These are phyloP conservation scores for Hydraecia micacea DNA, from an alignment of 2,888 invertebrate genomes.

Conservation along the genomic window DNA sequence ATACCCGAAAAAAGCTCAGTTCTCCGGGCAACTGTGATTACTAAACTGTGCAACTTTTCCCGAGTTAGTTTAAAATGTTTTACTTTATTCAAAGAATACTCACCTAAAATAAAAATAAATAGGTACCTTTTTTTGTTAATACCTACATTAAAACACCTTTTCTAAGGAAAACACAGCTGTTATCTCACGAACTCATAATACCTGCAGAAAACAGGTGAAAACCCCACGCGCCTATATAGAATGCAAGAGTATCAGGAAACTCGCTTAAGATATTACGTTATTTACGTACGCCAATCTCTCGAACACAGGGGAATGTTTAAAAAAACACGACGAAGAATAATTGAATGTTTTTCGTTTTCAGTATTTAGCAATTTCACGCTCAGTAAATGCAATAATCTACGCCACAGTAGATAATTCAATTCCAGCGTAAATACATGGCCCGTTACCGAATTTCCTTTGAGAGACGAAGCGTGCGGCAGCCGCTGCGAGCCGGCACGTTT, in stretches of 20 bases:
- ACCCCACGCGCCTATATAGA: conserved; percentile 14
- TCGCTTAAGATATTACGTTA: conserved; percentile 51
- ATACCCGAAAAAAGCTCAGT: background rate
- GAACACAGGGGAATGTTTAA: conserved; percentile 51
- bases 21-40: background rate
- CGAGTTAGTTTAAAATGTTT: background rate
- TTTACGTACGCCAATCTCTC: conserved; percentile 46
- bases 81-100: background rate
- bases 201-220: conserved; percentile 4
- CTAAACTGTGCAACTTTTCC: background rate
- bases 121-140: background rate
- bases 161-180: conserved; percentile 6
- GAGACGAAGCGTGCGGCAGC: conserved; percentile 85
- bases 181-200: conserved; percentile 2
- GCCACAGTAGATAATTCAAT: conserved; percentile 87
- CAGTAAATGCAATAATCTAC: conserved; percentile 86
- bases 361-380: conserved; percentile 85
- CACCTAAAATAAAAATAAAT: background rate
- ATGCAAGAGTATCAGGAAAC: conserved; percentile 49
- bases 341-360: conserved; percentile 74
- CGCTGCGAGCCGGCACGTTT: conserved; percentile 86
- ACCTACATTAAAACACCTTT: background rate
- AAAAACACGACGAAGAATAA: conserved; percentile 64
- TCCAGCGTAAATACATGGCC: conserved; percentile 86
- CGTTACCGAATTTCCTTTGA: conserved; percentile 89